Evolutionary conservation across 2,888 invertebrate genomes (phyloP).

Genomic region (Dyspetes luteomarginatus): DNA sequence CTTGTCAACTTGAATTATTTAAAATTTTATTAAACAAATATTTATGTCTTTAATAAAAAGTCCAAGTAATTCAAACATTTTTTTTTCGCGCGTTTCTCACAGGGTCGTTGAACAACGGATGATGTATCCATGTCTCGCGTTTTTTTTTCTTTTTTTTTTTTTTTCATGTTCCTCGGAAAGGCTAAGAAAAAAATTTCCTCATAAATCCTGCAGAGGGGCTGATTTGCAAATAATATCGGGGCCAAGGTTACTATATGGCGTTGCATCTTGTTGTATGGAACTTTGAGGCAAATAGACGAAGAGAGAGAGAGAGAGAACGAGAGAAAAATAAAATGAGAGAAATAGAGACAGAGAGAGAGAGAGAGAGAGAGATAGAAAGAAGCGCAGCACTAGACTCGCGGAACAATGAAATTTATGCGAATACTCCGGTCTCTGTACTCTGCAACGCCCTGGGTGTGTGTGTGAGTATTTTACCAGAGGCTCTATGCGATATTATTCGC

Average conservation of each 20-base stretch:
- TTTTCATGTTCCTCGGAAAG: neutral
- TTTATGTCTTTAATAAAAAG: too few relatives aligned
- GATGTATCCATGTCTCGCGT: neutral
- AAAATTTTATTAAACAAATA: neutral
- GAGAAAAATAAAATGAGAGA: neutral
- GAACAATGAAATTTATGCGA: slow-evolving; percentile 72
- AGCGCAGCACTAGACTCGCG: slow-evolving; percentile 30
- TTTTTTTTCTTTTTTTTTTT: neutral
- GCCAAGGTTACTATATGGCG: slow-evolving; percentile 79
- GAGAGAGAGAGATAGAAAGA: slow-evolving; percentile 11
- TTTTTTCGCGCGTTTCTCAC: too few relatives aligned
- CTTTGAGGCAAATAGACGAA: slow-evolving; percentile 9
- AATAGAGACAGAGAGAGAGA: neutral
- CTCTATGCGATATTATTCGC: neutral
- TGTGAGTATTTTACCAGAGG: neutral
- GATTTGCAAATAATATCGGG: slow-evolving; percentile 78
- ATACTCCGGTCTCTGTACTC: slow-evolving; percentile 57
- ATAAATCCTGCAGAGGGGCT: slow-evolving; percentile 56
- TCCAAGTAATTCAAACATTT: too few relatives aligned
- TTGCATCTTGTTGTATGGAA: slow-evolving; percentile 54
- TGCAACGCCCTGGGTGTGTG: slow-evolving; percentile 36
- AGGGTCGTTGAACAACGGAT: slow-evolving; percentile 40
- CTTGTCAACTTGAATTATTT: neutral
- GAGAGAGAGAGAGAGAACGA: slow-evolving; percentile 5
- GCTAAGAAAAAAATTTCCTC: slow-evolving; percentile 16